Percentiles rank a stretch among this genome's conserved stretches.
Evolutionary conservation across 2,113 vertebrate species (phyloP).

Genomic region (Callionymus lyra): DNA sequence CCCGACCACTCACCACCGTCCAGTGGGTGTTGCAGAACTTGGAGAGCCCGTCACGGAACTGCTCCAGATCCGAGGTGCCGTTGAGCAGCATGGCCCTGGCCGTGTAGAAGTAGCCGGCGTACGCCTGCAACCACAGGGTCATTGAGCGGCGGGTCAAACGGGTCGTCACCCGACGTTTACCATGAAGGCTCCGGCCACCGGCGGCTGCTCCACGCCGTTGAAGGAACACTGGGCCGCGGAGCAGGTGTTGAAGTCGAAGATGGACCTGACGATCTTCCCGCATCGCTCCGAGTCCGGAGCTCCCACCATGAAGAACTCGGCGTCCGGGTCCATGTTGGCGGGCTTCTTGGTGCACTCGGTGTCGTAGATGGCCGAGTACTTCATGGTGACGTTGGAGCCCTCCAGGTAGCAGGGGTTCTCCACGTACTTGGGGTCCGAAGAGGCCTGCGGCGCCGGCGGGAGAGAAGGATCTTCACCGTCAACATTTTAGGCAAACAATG

Average conservation of each 20-base stretch:
- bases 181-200: conserved; percentile 76
- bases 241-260: conserved; percentile 77
- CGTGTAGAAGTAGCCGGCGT: conserved; percentile 85
- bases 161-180: conserved; percentile 54
- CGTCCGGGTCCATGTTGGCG: conserved; percentile 41
- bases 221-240: conserved; percentile 68
- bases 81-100: conserved; percentile 65
- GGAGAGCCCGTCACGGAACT: conserved; percentile 64
- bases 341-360: conserved; percentile 74
- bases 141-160: neutral
- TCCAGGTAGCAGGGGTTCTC: conserved; percentile 78
- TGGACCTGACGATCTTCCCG: conserved; percentile 56
- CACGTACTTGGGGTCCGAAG: conserved; percentile 27
- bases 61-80: conserved; percentile 57
- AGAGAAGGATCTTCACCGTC: neutral
- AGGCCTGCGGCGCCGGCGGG: conserved; percentile 26
- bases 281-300: conserved; percentile 66
- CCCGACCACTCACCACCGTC: conserved; percentile 57
- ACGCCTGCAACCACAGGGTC: conserved; percentile 67
- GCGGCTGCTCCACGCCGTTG: conserved; percentile 73
- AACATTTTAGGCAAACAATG: no score
- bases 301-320: conserved; percentile 63
- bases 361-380: conserved; percentile 62
- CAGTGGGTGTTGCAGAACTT: conserved; percentile 74
- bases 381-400: conserved; percentile 53